Evolutionary conservation across 92 coral and sea anemone genomes (phyloP), one percentile per base, ranked within the genome.

Genomic region (Ricordea florida): DNA sequence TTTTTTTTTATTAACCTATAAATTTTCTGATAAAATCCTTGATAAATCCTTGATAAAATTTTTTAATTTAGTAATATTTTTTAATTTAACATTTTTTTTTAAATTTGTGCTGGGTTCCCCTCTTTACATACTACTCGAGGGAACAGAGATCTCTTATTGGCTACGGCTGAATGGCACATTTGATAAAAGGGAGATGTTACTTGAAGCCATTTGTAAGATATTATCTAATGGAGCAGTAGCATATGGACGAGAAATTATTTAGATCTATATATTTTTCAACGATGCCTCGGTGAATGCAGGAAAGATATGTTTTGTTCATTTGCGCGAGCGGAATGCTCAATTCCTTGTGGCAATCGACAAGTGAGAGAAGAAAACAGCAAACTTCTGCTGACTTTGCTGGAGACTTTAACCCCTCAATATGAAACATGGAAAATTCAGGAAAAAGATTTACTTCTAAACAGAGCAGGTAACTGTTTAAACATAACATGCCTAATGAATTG

Each of bases 201-300:
- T 55, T 55, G 17, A 13, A 9, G 40, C 10, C 38, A 27, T 29
- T 27, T 29, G 21, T 29, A 27, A 55, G 40, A 10, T 29, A 29
- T 28, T 55, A 28, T 55, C 20, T 29, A 55, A 55, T 14, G 20
- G 40, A 28, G 38, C 36, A 14, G 62, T 55, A n/a, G 62, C 40
- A 55, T 28, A 29, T 55, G 62, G 18, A 55, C 42, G 21, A 55
- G 40, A 30, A 55, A 13, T 55, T 55, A 10, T 29, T 28, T 52
- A 52, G 60, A 52, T 52, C 60, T 52, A 52, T 52, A 52, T 52
- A 52, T 52, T 28, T 55, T 55, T 55, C 62, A 55, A 22, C 32
- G 32, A 51, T 14, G n/a, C n/a, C 58, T 22, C 10, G 32, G 32
- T 51, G 32, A 22, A 51, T 51, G 58, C n/a, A 14, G 10, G 58